A percentile compares a stretch with the other conserved stretches of the same genome.
These are phyloP conservation scores for Cercopithecus diana DNA, from an alignment of 2,797 vertebrate genomes.

Conservation along the genomic window DNA sequence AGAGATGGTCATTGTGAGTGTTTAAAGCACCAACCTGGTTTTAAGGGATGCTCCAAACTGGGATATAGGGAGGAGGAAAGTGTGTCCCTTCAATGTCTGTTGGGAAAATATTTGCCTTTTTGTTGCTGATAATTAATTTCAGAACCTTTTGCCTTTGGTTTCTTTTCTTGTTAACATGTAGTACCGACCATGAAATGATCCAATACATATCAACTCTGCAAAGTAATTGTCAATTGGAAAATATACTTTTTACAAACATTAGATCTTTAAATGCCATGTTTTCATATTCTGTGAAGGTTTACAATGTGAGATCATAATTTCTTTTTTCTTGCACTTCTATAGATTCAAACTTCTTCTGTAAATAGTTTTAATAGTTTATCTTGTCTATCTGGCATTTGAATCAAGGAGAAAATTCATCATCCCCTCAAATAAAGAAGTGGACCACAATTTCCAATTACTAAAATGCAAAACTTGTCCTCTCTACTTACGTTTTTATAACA, in stretches of 20 bases:
- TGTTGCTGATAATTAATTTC: background rate
- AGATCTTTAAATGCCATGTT: background rate
- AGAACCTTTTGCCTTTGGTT: background rate
- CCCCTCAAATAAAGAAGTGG: background rate
- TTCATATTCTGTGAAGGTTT: background rate
- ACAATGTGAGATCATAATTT: background rate
- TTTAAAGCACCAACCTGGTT: background rate
- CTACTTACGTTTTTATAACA: constrained; percentile 5
- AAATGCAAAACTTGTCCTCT: constrained; percentile 5
- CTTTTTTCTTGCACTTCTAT: background rate
- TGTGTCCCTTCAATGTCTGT: background rate
- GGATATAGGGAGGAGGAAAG: background rate
- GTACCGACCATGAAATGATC: background rate
- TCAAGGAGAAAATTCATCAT: background rate
- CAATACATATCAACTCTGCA: background rate
- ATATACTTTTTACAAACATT: background rate
- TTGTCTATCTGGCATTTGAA: constrained; percentile 12
- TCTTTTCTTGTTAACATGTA: background rate
- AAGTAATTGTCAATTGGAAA: background rate
- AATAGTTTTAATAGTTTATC: background rate
- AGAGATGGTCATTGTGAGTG: background rate
- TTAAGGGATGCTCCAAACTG: background rate
- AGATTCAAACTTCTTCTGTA: background rate
- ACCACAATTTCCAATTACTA: constrained; percentile 22
- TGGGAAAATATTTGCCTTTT: constrained; percentile 8